phyloP scores from a whole-genome alignment of 2,888 invertebrate genomes.

The Noctuana brunneofusca region DNA sequence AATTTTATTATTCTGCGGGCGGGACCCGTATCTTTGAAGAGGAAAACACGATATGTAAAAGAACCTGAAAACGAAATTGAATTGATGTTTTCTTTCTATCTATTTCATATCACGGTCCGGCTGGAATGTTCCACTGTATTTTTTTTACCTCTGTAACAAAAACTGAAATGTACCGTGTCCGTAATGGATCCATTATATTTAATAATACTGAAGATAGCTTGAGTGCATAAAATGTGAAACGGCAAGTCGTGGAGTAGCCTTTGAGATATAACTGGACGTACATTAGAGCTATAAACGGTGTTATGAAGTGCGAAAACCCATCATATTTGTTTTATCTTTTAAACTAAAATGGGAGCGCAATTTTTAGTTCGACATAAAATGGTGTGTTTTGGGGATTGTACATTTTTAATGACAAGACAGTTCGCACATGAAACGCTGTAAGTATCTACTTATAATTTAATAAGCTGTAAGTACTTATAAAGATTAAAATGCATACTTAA shows the following conservation, averaged over 20 bases:
- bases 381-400: background rate
- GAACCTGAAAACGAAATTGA: conserved; percentile 10
- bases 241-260: conserved; percentile 9
- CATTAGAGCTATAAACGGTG: conserved; percentile 12
- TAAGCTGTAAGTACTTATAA: no score
- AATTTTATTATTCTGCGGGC: background rate
- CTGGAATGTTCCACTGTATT: conserved; percentile 5
- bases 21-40: background rate
- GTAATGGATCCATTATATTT: conserved; percentile 37
- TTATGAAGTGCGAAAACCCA: conserved; percentile 1
- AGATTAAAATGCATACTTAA: no score
- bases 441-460: no score
- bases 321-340: background rate
- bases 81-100: conserved; percentile 23
- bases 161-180: conserved; percentile 27
- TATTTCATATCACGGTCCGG: conserved; percentile 11
- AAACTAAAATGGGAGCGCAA: background rate
- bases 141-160: conserved; percentile 32
- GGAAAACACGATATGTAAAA: conserved; percentile 14
- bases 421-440: background rate
- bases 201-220: conserved; percentile 27
- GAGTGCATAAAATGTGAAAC: conserved; percentile 21
- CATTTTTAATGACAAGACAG: background rate
- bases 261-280: conserved; percentile 9
- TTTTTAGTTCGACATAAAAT: background rate